These are phyloP conservation scores for Carposina sasakii DNA, from an alignment of 1,140 invertebrate genomes.

Conservation along the genomic window DNA sequence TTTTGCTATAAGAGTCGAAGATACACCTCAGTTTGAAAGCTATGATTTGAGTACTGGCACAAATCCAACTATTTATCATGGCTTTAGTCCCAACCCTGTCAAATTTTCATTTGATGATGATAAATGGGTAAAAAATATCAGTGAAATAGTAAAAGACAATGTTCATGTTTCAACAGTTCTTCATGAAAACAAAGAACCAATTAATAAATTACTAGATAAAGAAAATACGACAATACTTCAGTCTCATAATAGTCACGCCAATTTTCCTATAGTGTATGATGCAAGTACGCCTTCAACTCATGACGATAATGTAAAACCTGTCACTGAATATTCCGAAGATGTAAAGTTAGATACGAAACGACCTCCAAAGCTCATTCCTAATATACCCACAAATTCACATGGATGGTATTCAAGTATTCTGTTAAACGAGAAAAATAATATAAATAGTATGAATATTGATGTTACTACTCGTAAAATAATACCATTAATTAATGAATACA, in stretches of 20 bases:
- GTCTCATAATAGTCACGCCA: conserved; percentile 63
- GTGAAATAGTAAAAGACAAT: conserved; percentile 24
- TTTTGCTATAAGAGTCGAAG: conserved; percentile 68
- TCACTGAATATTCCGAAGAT: conserved; percentile 32
- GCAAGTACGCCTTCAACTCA: conserved; percentile 13
- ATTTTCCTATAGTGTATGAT: conserved; percentile 66
- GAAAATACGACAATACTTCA: conserved; percentile 21
- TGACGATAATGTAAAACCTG: conserved; percentile 25
- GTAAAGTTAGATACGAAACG: conserved; percentile 29
- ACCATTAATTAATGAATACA: conserved; percentile 54
- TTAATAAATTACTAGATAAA: conserved; percentile 12
- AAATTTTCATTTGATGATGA: conserved; percentile 22
- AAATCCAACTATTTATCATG: too few species aligned
- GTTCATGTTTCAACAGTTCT: too few species aligned
- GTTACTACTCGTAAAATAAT: conserved; percentile 60
- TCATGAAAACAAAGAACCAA: too few species aligned
- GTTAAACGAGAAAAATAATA: conserved; percentile 49
- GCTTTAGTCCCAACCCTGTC: too few species aligned
- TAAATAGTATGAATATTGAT: conserved; percentile 49
- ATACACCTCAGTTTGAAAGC: conserved; percentile 46
- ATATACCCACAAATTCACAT: conserved; percentile 58
- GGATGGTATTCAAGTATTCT: conserved; percentile 63
- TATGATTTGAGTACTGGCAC: conserved; percentile 41
- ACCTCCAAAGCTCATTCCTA: conserved; percentile 43
- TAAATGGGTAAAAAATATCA: conserved; percentile 8